Conservation (phyloP, 2,888 invertebrate genomes). For the Physocephala rufipes region DNA sequence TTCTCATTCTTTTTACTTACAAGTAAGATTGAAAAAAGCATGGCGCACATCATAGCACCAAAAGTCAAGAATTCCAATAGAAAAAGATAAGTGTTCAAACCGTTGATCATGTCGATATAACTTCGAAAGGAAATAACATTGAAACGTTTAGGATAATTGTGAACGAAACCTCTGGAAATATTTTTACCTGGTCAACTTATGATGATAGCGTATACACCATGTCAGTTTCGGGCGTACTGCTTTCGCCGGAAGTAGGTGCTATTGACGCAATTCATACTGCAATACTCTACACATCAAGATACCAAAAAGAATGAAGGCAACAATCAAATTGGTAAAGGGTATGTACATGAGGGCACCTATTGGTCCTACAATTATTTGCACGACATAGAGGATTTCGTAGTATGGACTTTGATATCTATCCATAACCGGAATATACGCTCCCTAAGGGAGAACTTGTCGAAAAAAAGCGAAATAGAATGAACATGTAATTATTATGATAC, state of each 20-base stretch:
- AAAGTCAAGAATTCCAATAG: constrained; percentile 45
- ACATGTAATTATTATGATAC: background rate
- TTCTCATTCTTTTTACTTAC: constrained; percentile 38
- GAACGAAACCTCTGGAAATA: too few relatives aligned
- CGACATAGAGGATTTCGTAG: constrained; percentile 44
- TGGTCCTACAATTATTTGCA: constrained; percentile 44
- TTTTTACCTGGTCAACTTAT: too few relatives aligned
- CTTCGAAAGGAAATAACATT: constrained; percentile 14
- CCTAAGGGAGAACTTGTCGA: constrained; percentile 46
- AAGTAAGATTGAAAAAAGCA: constrained; percentile 47
- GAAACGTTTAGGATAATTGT: too few relatives aligned
- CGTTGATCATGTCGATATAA: constrained; percentile 21
- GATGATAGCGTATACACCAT: constrained; percentile 43
- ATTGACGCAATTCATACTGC: constrained; percentile 41
- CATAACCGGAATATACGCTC: constrained; percentile 43
- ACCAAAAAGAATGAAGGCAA: constrained; percentile 45
- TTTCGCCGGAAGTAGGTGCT: background rate
- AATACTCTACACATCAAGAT: constrained; percentile 44
- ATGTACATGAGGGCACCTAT: constrained; percentile 48
- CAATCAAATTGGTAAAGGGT: constrained; percentile 45
- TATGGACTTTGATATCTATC: constrained; percentile 41
- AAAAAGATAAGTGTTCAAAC: constrained; percentile 34
- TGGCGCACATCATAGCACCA: constrained; percentile 48
- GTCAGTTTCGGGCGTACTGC: constrained; percentile 34
- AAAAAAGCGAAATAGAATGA: background rate